Base-by-base conservation (phyloP, 2,888 invertebrate species). In the Cerceris ruficornis region DNA sequence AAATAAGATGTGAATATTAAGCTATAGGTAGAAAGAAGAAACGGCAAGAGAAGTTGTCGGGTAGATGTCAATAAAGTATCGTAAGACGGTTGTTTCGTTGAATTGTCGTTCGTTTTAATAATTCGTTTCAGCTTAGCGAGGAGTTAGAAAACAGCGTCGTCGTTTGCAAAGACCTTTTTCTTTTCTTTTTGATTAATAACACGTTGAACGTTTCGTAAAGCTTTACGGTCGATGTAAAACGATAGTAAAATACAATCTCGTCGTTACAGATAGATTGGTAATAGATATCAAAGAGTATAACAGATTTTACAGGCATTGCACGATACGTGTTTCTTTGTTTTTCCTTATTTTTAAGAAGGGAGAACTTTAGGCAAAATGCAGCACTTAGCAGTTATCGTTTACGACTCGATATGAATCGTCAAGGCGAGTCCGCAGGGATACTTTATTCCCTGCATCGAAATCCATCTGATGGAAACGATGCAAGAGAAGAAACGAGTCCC, bases 171-270 rank as follows among this genome's bases (percentile, higher is more conserved):
- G 42, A 55, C 28, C 28, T 28, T 28, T 4, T 1, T 28, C 4
- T 28, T 4, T 65, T 15, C 13, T 54, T 61, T 58, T 77, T 61
- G 75, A 75, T 77, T 71, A 67, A 41, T 42, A 42, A 61, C 50
- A 65, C 49, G 14, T 13, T 15, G 52, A 60, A 57, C 57, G n/a
- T 57, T 57, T 67, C 14, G n/a, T 58, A 11, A 69, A 72, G 72
- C 65, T 62, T 50, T 75, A 70, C n/a, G 57, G n/a, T 82, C 74
- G 75, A 78, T 80, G 79, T 83, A 84, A 86, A 86, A 71, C 72
- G 76, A 86, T 86, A 79, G 74, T 72, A 86, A 86, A 86, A 86
- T 86, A 86, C 65, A 69, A 78, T 77, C 70, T 82, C 60, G 46
- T 80, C 64, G 68, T 70, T 71, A 57, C 57, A 60, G 54, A 52